Evolutionary conservation across 2,888 invertebrate species (phyloP).

Genomic region (Conchocele bisecta): DNA sequence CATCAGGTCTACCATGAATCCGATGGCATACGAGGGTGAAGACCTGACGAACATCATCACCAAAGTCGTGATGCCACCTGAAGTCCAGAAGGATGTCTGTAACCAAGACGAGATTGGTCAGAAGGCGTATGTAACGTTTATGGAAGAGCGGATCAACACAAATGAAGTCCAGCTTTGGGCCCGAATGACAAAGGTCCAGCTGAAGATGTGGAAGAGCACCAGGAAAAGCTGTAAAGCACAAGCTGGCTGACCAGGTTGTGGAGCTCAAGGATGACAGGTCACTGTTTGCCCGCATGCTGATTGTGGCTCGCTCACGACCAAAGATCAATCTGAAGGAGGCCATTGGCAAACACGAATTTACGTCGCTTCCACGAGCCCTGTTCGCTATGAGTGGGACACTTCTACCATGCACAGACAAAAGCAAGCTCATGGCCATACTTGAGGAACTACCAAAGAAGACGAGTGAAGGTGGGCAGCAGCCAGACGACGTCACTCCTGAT

Average conservation of each 20-base stretch:
- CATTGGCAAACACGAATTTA: slow-evolving; percentile 14
- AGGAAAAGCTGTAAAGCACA: not conserved
- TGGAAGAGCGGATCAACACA: not conserved
- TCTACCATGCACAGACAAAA: slow-evolving; percentile 4
- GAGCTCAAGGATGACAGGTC: slow-evolving; percentile 17
- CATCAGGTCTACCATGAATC: not conserved
- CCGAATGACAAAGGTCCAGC: slow-evolving; percentile 4
- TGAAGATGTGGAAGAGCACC: slow-evolving; percentile 8
- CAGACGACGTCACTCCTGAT: not conserved
- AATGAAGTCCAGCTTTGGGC: slow-evolving; percentile 1
- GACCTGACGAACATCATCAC: slow-evolving; percentile 12
- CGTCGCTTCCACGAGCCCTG: slow-evolving; percentile 9
- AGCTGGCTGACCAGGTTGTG: not conserved
- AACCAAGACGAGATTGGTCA: not conserved
- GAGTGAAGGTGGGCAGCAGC: not conserved
- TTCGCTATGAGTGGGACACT: slow-evolving; percentile 6
- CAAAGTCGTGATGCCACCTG: slow-evolving; percentile 18
- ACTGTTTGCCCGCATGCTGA: slow-evolving; percentile 18
- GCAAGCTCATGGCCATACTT: slow-evolving; percentile 8
- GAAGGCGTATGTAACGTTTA: slow-evolving; percentile 1
- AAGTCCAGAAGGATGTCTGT: not conserved
- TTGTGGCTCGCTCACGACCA: slow-evolving; percentile 18
- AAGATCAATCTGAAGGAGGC: slow-evolving; percentile 15
- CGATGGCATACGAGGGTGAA: not conserved
- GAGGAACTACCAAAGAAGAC: not conserved